Conservation (phyloP, 2,113 vertebrate species). For the Stegastes partitus region DNA sequence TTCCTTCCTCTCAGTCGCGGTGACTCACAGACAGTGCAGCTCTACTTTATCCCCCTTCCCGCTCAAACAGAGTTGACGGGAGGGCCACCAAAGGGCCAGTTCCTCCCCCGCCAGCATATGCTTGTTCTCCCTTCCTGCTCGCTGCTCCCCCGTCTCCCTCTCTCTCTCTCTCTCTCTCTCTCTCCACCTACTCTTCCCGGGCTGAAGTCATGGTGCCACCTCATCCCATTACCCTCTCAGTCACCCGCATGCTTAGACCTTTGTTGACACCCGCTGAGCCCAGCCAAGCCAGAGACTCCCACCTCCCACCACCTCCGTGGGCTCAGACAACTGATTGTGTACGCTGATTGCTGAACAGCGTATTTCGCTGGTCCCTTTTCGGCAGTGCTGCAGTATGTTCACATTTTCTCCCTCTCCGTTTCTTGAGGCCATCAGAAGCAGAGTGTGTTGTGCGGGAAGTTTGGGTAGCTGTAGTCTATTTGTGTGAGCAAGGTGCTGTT, state of each 20-base stretch:
- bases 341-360: conserved; percentile 61
- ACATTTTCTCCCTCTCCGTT: conserved; percentile 50
- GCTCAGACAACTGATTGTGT: conserved; percentile 66
- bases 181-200: conserved; percentile 36
- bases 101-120: conserved; percentile 56
- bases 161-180: conserved; percentile 16
- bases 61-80: conserved; percentile 51
- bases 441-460: conserved; percentile 36
- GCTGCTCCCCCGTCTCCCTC: conserved; percentile 40
- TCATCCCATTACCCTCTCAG: conserved; percentile 52
- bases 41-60: conserved; percentile 37
- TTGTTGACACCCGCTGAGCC: conserved; percentile 56
- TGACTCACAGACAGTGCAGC: conserved; percentile 25
- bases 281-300: conserved; percentile 44
- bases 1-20: conserved; percentile 36
- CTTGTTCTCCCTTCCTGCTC: conserved; percentile 57
- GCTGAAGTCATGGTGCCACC: conserved; percentile 40
- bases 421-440: conserved; percentile 47
- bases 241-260: conserved; percentile 56
- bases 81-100: conserved; percentile 58
- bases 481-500: conserved; percentile 70
- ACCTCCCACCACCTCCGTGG: conserved; percentile 50
- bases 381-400: conserved; percentile 33
- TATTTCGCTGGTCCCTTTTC: conserved; percentile 45
- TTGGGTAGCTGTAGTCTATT: conserved; percentile 45